A percentile compares a stretch with the other conserved stretches of the same genome.
Conservation (phyloP, 2,888 invertebrate species). For the Lobophora halterata region DNA sequence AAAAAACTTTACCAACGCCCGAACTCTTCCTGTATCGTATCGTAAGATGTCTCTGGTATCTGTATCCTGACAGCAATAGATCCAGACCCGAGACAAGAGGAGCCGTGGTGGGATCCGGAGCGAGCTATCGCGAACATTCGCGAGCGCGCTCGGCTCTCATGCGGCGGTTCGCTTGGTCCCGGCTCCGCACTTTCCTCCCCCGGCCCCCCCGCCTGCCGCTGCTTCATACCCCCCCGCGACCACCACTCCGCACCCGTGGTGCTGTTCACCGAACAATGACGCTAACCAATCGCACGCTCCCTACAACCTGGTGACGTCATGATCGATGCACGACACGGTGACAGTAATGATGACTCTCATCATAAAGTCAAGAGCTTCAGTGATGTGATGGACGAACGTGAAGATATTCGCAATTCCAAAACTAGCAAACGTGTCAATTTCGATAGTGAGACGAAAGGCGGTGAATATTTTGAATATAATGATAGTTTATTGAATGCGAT, state of each 20-base stretch:
- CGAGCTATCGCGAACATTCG: constrained; percentile 59
- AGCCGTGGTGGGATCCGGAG: constrained; percentile 52
- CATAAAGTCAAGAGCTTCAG: too few relatives aligned
- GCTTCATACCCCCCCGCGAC: constrained; percentile 66
- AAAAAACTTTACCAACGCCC: too few relatives aligned
- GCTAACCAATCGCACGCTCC: constrained; percentile 46
- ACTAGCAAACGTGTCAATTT: constrained; percentile 38
- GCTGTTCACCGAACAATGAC: constrained; percentile 80
- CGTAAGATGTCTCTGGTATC: background rate
- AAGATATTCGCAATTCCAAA: constrained; percentile 7
- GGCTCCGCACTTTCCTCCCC: constrained; percentile 69
- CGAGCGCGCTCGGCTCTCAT: constrained; percentile 66
- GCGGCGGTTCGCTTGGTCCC: constrained; percentile 63
- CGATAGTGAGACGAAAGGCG: constrained; percentile 24
- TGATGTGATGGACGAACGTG: constrained; percentile 13
- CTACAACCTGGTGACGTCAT: constrained; percentile 4
- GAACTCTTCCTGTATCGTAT: too few relatives aligned
- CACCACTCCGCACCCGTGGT: constrained; percentile 83
- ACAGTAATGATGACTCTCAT: constrained; percentile 3
- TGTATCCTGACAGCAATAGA: constrained; percentile 48
- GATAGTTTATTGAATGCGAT: constrained; percentile 20
- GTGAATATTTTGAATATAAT: constrained; percentile 21
- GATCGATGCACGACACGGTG: background rate
- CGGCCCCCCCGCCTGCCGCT: constrained; percentile 68
- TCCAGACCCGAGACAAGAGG: constrained; percentile 40